phyloP scores from a whole-genome alignment of 2,888 invertebrate genomes.

The Epistrophe eligans region DNA sequence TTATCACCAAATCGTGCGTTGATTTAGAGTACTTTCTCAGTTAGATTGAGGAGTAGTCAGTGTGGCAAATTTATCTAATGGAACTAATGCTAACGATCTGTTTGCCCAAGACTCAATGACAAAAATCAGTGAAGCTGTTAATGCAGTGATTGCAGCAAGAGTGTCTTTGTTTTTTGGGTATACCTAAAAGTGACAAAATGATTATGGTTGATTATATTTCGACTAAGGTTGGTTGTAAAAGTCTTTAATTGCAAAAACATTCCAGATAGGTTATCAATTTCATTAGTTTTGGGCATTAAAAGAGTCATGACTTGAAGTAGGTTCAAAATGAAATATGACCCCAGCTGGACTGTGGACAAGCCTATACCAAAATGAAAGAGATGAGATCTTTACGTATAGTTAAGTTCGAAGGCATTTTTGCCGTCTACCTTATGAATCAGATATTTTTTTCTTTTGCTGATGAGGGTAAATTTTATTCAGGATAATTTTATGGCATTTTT shows the following conservation, averaged over 20 bases:
- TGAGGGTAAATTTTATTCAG: no score
- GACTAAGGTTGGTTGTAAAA: neutral
- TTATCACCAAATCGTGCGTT: conserved; percentile 31
- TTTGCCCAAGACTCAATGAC: conserved; percentile 20
- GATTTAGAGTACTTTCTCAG: conserved; percentile 29
- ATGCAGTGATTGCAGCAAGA: conserved; percentile 24
- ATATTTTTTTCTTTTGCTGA: no score
- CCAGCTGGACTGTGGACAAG: neutral
- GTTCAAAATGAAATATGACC: neutral
- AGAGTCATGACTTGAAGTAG: neutral
- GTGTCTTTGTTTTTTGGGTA: neutral
- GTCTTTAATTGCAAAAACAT: conserved; percentile 39
- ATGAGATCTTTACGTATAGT: neutral
- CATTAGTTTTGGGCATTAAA: neutral
- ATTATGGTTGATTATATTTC: conserved; percentile 34
- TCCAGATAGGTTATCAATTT: conserved; percentile 14
- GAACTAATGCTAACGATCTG: conserved; percentile 21
- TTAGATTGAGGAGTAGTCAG: conserved; percentile 3
- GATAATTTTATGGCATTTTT: no score
- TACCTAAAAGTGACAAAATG: conserved; percentile 35
- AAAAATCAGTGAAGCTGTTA: conserved; percentile 48
- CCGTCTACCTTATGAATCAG: neutral
- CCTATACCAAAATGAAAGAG: neutral
- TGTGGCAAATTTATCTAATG: conserved; percentile 27
- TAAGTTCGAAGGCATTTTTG: neutral